Base-by-base conservation (phyloP, 2,797 vertebrate species). In the Ficedula albicollis region DNA sequence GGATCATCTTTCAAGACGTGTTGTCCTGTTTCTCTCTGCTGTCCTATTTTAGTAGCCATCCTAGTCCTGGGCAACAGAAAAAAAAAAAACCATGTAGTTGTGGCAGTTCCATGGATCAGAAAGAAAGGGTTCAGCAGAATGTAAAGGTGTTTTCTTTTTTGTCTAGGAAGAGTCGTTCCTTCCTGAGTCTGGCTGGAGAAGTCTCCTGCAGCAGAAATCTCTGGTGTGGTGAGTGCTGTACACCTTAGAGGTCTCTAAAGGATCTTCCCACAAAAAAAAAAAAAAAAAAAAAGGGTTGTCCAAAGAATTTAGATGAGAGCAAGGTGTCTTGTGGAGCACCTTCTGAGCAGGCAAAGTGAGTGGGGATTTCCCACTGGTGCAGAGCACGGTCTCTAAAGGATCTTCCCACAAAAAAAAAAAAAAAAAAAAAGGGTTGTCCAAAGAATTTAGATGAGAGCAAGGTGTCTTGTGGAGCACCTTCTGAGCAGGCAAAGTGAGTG, bases 401-500 rank as follows among this genome's bases (percentile, higher is more conserved):
- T 4, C 41, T 41, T 41, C 41, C 41, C 41, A 41, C 41, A 62
- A n/a, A 44, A 52, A 7, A 7, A 41, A 52, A 9, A 1, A 36
- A n/a, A n/a, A n/a, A n/a, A n/a, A n/a, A n/a, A n/a, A n/a, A n/a
- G 4, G 3, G 15, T 15, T 62, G 29, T 58, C 30, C 46, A 73
- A 58, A 55, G 21, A n/a, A 25, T 23, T 58, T 26, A 49, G 5
- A 58, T 25, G 17, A 81, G 11, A 38, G 9, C 4, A 34, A 21
- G 11, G 1, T 75, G 4, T 20, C 30, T 54, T 72, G 29, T 66
- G 67, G 55, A 82, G 25, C 0, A 0, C 9, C 0, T 4, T 58
- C 17, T 41, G 12, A 54, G 36, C 27, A 22, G 26, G 14, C 23
- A 49, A 8, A 32, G 38, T 30, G 46, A 15, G 43, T 66, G 32